Evolutionary conservation across 1,140 invertebrate genomes (phyloP).

Genomic region (Coelopa frigida): DNA sequence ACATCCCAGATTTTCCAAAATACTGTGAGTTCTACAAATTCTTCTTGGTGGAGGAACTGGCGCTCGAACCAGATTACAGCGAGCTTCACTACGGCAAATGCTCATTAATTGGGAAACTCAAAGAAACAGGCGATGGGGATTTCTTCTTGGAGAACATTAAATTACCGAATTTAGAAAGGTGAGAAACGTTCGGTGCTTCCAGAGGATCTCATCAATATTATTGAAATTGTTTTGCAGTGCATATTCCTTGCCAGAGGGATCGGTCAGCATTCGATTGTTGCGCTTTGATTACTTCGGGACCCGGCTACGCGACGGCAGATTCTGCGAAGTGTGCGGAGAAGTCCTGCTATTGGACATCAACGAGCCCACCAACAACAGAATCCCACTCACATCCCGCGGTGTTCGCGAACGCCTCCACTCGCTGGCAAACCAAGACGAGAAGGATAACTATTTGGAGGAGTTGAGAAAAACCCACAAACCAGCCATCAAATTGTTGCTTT

Average conservation of each 20-base stretch:
- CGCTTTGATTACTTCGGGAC: conserved; percentile 14
- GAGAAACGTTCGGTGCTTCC: not conserved
- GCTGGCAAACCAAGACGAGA: conserved; percentile 2
- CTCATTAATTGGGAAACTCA: conserved; percentile 21
- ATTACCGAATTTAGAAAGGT: conserved; percentile 22
- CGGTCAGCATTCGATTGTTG: conserved; percentile 18
- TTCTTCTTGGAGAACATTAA: conserved; percentile 25
- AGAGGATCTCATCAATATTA: not conserved
- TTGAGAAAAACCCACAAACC: conserved; percentile 19
- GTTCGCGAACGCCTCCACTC: conserved; percentile 15
- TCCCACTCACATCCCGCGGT: conserved; percentile 14
- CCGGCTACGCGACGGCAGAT: conserved; percentile 14
- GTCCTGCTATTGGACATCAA: conserved; percentile 22
- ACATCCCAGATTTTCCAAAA: conserved; percentile 11
- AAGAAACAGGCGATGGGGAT: not conserved
- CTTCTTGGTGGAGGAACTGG: conserved; percentile 30
- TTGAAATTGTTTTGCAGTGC: conserved; percentile 10
- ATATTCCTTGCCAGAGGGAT: conserved; percentile 20
- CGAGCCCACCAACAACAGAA: conserved; percentile 6
- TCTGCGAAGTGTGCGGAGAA: conserved; percentile 29
- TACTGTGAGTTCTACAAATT: conserved; percentile 26
- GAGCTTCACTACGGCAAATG: conserved; percentile 30
- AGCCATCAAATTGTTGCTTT: conserved; percentile 24
- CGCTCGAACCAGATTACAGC: conserved; percentile 20
- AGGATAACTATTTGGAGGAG: conserved; percentile 8